A percentile compares a stretch with the other conserved stretches of the same genome.
Conservation (phyloP, 2,888 invertebrate genomes). For the Atherix ibis region DNA sequence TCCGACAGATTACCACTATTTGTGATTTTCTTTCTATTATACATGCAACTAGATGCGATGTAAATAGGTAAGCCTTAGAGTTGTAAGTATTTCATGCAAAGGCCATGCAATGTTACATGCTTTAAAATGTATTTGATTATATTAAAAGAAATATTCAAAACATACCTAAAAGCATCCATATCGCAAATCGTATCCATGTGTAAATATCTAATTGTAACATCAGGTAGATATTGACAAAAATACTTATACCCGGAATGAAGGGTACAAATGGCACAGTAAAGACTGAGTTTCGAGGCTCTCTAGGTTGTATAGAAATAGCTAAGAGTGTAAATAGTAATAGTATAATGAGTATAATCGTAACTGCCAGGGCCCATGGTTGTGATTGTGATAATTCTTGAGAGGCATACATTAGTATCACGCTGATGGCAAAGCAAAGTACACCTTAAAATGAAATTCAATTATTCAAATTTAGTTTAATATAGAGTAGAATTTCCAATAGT, state of each 20-base stretch:
- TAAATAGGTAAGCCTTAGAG: slow-evolving; percentile 23
- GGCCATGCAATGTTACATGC: neutral
- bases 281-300: slow-evolving; percentile 18
- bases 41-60: slow-evolving; percentile 23
- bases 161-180: slow-evolving; percentile 73
- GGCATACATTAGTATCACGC: slow-evolving; percentile 22
- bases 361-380: slow-evolving; percentile 20
- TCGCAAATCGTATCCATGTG: slow-evolving; percentile 69
- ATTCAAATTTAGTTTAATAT: slow-evolving; percentile 2
- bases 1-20: slow-evolving; percentile 1
- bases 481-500: too few relatives aligned
- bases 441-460: slow-evolving; percentile 14
- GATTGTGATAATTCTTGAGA: slow-evolving; percentile 17
- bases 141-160: too few relatives aligned
- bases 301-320: slow-evolving; percentile 25
- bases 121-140: too few relatives aligned
- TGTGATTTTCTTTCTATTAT: slow-evolving; percentile 15
- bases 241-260: slow-evolving; percentile 62
- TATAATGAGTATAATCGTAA: slow-evolving; percentile 16
- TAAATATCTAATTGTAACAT: slow-evolving; percentile 62
- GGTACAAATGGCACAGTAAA: slow-evolving; percentile 72
- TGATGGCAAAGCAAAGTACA: slow-evolving; percentile 21
- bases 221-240: slow-evolving; percentile 68
- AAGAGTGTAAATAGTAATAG: slow-evolving; percentile 18
- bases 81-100: slow-evolving; percentile 4